Evolutionary conservation across 2,888 invertebrate species (phyloP), one percentile per base, ranked within the genome.

Genomic region (Lasioglossum calceatum): DNA sequence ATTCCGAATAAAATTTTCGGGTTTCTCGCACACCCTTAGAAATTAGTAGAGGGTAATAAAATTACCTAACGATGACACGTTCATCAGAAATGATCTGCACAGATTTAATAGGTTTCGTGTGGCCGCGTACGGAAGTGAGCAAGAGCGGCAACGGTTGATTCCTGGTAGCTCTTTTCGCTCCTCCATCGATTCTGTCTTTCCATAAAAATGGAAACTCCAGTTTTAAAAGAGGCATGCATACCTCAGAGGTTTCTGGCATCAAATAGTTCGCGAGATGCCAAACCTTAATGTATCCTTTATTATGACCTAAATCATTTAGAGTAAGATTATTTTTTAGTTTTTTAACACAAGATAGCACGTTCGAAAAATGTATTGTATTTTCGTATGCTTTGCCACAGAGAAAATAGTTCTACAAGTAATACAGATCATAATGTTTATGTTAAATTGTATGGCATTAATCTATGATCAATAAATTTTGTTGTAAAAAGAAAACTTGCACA

Each of bases 221-320:
- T 79, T 97, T 96, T 79, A 97, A 96, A 83, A 94, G 93, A 4
- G 97, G 97, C 96, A 97, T 96, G 93, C 95, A 96, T 81, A 97
- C 95, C 91, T 96, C 89, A 14, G 92, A 86, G 19, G 92, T 88
- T 88, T 95, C 94, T 71, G 94, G 95, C 61, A 93, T 90, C 67
- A 97, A 96, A 92, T 96, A 98, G 94, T 98, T 97, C 78, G 95
- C 96, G 93, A 98, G 96, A 72, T 97, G 96, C 98, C 98, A 98
- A 36, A 97, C 96, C 96, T 98, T 98, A 79, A 98, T 96, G 92
- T 98, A 98, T 3, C 98, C 98, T 83, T 96, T 95, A 0, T 97
- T 97, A 82, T 96, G 95, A 14, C 96, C 96, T 96, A 75, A 39
- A 78, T 61, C 23, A 70, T 76, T 76, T 36, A 5, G 39, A 44